A percentile compares a stretch with the other conserved stretches of the same genome.
Evolutionary conservation across 2,888 invertebrate genomes (phyloP).

Genomic region (Plagodis pulveraria): DNA sequence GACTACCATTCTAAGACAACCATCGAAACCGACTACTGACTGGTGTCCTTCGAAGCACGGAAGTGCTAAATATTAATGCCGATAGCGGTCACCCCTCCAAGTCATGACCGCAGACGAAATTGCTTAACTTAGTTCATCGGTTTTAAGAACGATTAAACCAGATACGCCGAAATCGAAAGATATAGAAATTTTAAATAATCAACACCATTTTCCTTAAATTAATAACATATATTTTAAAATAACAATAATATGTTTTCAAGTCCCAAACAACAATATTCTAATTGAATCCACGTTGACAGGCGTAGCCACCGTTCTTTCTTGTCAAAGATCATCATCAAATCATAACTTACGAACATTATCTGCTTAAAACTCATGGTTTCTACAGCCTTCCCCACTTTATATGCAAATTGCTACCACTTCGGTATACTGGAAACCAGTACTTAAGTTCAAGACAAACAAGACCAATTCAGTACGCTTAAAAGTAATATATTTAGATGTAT

Average conservation of each 20-base stretch:
- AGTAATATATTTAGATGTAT: too few relatives aligned
- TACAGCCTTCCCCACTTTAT: constrained; percentile 28
- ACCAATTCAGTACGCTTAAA: too few relatives aligned
- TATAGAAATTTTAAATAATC: too few relatives aligned
- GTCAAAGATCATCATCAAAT: constrained; percentile 30
- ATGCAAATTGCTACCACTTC: constrained; percentile 33
- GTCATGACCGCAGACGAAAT: too few relatives aligned
- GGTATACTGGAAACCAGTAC: constrained; percentile 9
- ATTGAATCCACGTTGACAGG: constrained; percentile 25
- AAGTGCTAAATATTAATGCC: too few relatives aligned
- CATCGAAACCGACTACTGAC: too few relatives aligned
- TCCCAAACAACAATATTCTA: constrained; percentile 18
- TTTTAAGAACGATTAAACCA: too few relatives aligned
- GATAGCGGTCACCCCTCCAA: too few relatives aligned
- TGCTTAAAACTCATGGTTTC: constrained; percentile 25
- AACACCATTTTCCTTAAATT: background rate
- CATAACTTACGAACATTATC: constrained; percentile 30
- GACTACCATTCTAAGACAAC: too few relatives aligned
- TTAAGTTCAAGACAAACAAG: background rate
- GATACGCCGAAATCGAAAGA: too few relatives aligned
- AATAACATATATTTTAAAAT: constrained; percentile 10
- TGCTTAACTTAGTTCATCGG: too few relatives aligned
- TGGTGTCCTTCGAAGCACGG: too few relatives aligned
- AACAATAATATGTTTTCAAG: background rate
- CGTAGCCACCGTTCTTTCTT: constrained; percentile 25